Conservation (phyloP, 2,888 invertebrate species). For the Drosophila gaucha region DNA sequence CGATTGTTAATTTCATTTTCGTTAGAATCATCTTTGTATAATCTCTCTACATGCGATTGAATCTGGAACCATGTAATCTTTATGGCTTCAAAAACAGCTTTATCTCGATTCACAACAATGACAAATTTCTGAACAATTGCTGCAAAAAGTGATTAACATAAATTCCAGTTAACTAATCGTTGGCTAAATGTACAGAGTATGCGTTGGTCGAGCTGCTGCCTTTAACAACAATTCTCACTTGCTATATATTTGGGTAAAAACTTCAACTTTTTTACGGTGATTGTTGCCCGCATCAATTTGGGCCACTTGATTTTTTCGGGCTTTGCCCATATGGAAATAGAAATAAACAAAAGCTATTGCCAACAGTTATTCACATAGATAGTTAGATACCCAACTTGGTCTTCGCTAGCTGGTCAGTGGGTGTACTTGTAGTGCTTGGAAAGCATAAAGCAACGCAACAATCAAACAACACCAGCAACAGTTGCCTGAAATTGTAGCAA, state of each 20-base stretch:
- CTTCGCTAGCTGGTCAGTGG: slow-evolving; percentile 35
- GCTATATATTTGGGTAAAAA: slow-evolving; percentile 22
- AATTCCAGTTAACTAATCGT: background rate
- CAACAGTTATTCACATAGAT: slow-evolving; percentile 42
- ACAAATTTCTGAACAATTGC: too few species aligned
- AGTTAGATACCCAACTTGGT: slow-evolving; percentile 21
- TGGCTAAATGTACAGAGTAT: slow-evolving; percentile 11
- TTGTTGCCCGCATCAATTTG: slow-evolving; percentile 56
- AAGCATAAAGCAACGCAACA: slow-evolving; percentile 18
- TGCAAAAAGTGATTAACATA: too few species aligned
- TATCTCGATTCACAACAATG: background rate
- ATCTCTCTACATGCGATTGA: too few species aligned
- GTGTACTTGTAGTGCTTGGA: slow-evolving; percentile 46
- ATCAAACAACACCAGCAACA: slow-evolving; percentile 16
- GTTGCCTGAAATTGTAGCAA: slow-evolving; percentile 20
- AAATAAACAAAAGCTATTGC: slow-evolving; percentile 32
- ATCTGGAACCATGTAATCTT: too few species aligned
- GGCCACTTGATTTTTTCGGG: slow-evolving; percentile 45
- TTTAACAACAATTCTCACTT: background rate
- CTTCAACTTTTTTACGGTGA: slow-evolving; percentile 17
- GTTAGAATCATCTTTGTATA: too few species aligned
- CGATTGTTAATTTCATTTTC: background rate
- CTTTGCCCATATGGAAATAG: slow-evolving; percentile 43
- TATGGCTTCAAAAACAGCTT: too few species aligned
- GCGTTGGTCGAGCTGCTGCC: background rate